Evolutionary conservation across 2,888 invertebrate species (phyloP), one percentile per base, ranked within the genome.

Genomic region (Hydrotaea cyrtoneurina): DNA sequence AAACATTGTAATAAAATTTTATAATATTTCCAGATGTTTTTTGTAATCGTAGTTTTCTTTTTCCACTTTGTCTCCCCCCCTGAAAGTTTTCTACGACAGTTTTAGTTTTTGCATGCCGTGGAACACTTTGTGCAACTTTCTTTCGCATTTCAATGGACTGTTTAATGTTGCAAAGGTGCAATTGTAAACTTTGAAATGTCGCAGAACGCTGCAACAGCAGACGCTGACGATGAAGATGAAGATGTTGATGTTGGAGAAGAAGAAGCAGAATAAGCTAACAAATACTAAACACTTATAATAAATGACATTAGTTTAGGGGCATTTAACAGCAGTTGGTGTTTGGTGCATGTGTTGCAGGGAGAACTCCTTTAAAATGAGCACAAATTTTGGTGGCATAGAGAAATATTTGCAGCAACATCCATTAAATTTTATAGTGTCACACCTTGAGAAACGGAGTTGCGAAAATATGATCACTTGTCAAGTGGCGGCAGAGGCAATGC

Each of bases 301-400:
- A 79, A 79, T 59, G 76, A 39, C 74, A 74, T 50, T 74, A 21
- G 57, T 77, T 77, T 62, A 71, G 55, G 43, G 55, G 36, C 62
- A 74, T 78, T 75, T 74, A 78, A 53, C 17, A 75, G 78, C 78
- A 78, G 76, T 80, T 80, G 83, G 83, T 69, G 77, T 83, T 83
- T 78, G 64, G 57, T 79, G 75, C 55, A 66, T 19, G 11, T n/a
- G 19, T 26, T 74, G 66, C 55, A 39, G 26, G 19, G 13, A 39
- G n/a, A 64, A 73, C 39, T 50, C 50, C n/a, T n/a, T 50, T 8
- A n/a, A 7, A 50, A 50, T 50, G 13, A 50, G 13, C 50, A n/a
- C n/a, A n/a, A 2, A n/a, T 50, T 10, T 43, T 3, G 10, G 43
- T 13, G 10, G 15, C 2, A n/a, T n/a, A n/a, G n/a, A n/a, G n/a